Evolutionary conservation across 2,797 vertebrate genomes (phyloP).

Genomic region (Cossypha heuglini): DNA sequence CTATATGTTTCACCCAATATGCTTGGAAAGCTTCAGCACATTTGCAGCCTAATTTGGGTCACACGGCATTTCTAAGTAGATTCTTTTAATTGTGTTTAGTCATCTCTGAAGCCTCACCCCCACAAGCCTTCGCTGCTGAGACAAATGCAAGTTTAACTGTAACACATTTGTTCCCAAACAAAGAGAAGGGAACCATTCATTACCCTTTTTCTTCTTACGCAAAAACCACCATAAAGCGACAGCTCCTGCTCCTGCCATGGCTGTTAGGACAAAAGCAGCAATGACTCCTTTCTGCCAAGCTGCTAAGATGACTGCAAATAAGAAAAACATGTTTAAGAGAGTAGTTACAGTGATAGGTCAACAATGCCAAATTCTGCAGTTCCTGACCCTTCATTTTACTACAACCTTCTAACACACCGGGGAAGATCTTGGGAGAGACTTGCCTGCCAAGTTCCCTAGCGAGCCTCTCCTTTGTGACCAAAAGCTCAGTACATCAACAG

Average conservation of each 20-base stretch:
- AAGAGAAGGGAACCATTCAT: conserved; percentile 6
- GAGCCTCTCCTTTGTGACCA: background rate
- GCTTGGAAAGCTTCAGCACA: background rate
- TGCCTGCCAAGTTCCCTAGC: background rate
- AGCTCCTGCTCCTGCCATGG: background rate
- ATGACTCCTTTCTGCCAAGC: conserved; percentile 78
- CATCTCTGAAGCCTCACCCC: background rate
- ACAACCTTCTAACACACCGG: background rate
- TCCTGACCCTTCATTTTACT: background rate
- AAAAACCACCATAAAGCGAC: conserved; percentile 44
- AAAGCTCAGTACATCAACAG: background rate
- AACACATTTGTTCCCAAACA: background rate
- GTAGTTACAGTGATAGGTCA: background rate
- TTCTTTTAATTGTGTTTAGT: background rate
- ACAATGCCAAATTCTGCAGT: background rate
- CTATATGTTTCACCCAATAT: background rate
- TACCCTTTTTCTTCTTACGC: conserved; percentile 74
- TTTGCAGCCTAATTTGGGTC: background rate
- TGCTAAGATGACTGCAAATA: conserved; percentile 72
- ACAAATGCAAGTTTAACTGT: background rate
- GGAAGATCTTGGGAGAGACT: background rate
- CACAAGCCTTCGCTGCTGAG: background rate
- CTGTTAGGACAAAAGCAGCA: conserved; percentile 38
- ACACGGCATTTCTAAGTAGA: background rate
- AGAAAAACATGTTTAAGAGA: background rate